Percentiles rank a stretch among this genome's conserved stretches.
Conservation (phyloP, 2,113 vertebrate genomes). For the Cichladusa arquata region DNA sequence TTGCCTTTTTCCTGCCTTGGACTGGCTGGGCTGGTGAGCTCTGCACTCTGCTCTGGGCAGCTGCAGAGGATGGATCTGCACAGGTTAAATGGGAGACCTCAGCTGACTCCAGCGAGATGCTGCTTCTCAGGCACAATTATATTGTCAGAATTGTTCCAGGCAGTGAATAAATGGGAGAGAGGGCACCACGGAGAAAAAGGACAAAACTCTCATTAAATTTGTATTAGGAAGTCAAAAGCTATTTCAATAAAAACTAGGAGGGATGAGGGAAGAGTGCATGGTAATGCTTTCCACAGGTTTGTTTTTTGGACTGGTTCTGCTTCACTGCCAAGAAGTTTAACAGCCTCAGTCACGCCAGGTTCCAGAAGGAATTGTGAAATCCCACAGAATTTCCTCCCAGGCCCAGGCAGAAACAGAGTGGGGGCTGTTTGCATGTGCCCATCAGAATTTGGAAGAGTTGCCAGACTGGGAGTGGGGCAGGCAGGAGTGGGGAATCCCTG, state of each 20-base stretch:
- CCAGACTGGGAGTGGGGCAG: not conserved
- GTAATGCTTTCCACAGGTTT: not conserved
- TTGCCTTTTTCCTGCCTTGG: not conserved
- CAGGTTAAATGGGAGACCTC: not conserved
- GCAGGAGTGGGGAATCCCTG: not conserved
- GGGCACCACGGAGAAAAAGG: not conserved
- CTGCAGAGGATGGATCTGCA: not conserved
- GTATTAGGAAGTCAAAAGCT: not conserved
- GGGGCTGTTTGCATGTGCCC: not conserved
- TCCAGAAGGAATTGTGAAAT: not conserved
- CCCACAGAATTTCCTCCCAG: not conserved
- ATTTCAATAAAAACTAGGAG: not conserved
- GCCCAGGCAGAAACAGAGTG: rapidly evolving
- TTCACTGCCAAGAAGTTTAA: not conserved
- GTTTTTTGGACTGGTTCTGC: not conserved
- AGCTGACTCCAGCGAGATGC: not conserved
- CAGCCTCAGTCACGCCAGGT: not conserved
- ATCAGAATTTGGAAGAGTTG: too few relatives aligned
- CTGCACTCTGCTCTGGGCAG: not conserved
- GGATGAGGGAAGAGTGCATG: not conserved
- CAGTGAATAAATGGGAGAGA: not conserved
- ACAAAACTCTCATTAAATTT: not conserved
- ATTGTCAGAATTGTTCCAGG: not conserved
- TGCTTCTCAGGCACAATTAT: not conserved
- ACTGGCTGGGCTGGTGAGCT: not conserved